Percentiles rank a stretch among this genome's conserved stretches.
Conservation (phyloP, 2,888 invertebrate species). For the Caradrina clavipalpis region DNA sequence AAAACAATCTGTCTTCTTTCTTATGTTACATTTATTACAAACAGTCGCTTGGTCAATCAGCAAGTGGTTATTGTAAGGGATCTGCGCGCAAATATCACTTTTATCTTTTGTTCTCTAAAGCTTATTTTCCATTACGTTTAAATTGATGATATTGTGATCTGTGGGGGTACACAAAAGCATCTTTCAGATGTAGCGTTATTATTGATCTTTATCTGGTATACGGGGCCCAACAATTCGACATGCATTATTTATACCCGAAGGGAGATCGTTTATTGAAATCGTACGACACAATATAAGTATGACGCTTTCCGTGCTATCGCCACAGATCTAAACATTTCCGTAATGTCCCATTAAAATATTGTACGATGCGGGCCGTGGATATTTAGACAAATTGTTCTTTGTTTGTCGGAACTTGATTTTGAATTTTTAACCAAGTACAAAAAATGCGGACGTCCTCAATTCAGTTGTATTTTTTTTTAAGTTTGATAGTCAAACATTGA, state of each 20-base stretch:
- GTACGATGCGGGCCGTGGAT: slow-evolving; percentile 71
- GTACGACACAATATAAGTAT: slow-evolving; percentile 79
- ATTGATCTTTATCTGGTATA: slow-evolving; percentile 79
- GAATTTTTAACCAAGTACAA: not conserved
- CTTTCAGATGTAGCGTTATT: slow-evolving; percentile 73
- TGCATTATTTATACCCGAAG: slow-evolving; percentile 88
- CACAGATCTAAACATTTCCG: slow-evolving; percentile 65
- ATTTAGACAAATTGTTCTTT: slow-evolving; percentile 58
- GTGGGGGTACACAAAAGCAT: slow-evolving; percentile 63
- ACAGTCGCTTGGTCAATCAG: slow-evolving; percentile 62
- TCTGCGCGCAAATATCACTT: slow-evolving; percentile 16
- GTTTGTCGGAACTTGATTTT: slow-evolving; percentile 30
- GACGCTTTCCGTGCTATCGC: slow-evolving; percentile 66
- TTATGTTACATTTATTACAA: slow-evolving; percentile 43
- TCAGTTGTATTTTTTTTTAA: no score
- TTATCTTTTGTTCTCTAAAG: slow-evolving; percentile 27
- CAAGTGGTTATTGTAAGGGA: slow-evolving; percentile 42
- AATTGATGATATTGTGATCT: slow-evolving; percentile 45
- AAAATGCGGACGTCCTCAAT: no score
- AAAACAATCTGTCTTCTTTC: no score
- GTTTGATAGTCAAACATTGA: no score
- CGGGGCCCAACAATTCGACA: slow-evolving; percentile 83
- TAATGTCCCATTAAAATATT: slow-evolving; percentile 70
- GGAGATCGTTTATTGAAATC: slow-evolving; percentile 87
- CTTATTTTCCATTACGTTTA: slow-evolving; percentile 37